Evolutionary conservation across 1,140 invertebrate genomes (phyloP), one percentile per base, ranked within the genome.

Genomic region (Halotydeus destructor): DNA sequence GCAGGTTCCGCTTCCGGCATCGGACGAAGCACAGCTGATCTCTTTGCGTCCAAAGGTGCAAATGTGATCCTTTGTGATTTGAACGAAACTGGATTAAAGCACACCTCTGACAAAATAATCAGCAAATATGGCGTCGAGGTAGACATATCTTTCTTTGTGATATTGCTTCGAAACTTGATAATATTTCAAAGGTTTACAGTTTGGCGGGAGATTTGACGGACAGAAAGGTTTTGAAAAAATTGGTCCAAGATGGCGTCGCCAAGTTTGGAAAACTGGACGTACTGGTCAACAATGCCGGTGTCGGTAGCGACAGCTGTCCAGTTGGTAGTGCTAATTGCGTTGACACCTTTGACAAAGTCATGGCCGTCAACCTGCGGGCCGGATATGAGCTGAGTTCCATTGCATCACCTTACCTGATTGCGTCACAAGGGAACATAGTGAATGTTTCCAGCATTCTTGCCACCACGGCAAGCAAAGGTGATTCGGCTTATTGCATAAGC

Each of bases 181-280:
- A 5, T 19, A 25, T 14, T 38, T n/a, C 22, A 38, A 12, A 35
- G 35, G 35, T 49, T 48, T 11, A 23, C 30, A 11, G 55, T n/a
- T n/a, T 77, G 2, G 71, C 77, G 24, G 93, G 85, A 54, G 84
- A 96, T 63, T 85, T 93, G 21, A 70, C 64, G 2, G 79, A 82
- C 53, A 56, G 67, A 28, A 69, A 76, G 46, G 77, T 93, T 50
- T 68, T 85, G 49, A 63, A 70, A 55, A 71, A 70, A 50, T 62
- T 96, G 4, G 71, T 93, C 52, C 61, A 79, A 45, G 64, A 71
- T 71, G 77, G 78, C 3, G 61, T 74, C 25, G 61, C 69, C 18
- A 73, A 77, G 58, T 85, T 77, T 64, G 85, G 86, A 16, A 76
- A 77, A 21, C 67, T 96, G 26, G 86, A 96, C 62, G 86, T 94